Evolutionary conservation across 2,888 invertebrate species (phyloP).

Genomic region (Lithophane socia): DNA sequence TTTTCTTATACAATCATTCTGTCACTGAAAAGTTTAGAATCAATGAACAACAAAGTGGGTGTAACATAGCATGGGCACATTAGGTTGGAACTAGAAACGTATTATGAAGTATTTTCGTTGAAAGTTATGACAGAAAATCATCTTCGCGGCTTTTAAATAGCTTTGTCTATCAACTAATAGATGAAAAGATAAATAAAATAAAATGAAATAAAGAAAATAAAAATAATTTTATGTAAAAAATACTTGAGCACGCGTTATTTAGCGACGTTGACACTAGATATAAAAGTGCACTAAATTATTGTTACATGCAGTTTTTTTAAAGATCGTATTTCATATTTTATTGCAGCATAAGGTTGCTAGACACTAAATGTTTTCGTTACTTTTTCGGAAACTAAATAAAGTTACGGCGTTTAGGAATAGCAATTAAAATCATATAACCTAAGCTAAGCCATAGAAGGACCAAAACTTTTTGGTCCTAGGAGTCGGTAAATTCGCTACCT

Average conservation of each 20-base stretch:
- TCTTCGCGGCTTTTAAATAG: conserved; percentile 19
- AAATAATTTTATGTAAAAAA: background rate
- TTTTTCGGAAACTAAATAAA: background rate
- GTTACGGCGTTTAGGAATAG: background rate
- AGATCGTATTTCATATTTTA: background rate
- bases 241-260: conserved; percentile 8
- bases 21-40: conserved; percentile 20
- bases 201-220: conserved; percentile 2
- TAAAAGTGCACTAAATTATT: conserved; percentile 15
- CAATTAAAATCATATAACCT: background rate
- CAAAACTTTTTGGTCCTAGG: background rate
- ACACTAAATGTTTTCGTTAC: background rate
- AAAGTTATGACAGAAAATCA: conserved; percentile 42
- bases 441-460: background rate
- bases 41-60: conserved; percentile 31
- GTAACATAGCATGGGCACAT: conserved; percentile 14
- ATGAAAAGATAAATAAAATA: conserved; percentile 25
- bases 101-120: conserved; percentile 15
- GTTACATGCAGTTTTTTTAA: conserved; percentile 36
- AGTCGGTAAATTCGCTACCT: background rate
- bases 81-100: conserved; percentile 9
- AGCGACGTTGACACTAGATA: background rate
- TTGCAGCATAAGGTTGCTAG: background rate
- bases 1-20: conserved; percentile 9
- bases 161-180: conserved; percentile 53